Evolutionary conservation across 2,113 vertebrate species (phyloP), one percentile per base, ranked within the genome.

Genomic region (Chascanopsetta lugubris): DNA sequence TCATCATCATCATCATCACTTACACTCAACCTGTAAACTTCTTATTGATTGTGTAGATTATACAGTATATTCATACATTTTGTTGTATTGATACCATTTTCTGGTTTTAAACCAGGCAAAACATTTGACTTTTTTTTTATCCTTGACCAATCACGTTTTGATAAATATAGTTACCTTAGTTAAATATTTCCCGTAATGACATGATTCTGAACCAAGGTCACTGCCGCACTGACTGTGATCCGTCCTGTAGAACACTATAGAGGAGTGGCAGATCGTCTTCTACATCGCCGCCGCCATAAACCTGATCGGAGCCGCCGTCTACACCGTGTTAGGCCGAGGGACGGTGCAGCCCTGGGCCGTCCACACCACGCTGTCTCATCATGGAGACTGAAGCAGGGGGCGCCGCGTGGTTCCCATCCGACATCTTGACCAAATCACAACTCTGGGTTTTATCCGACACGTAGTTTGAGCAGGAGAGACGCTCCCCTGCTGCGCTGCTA

Each of bases 211-310:
- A 13, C n/a, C 17, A 17, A 5, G 6, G 15, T 40, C 17, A 17
- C 4, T n/a, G 26, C 71, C 1, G 34, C 22, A 2, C 42, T 71
- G 21, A n/a, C n/a, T 71, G 12, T n/a, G 32, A 24, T 15, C 69
- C 40, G 62, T 84, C 80, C 78, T 82, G 20, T 63, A 99, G 97
- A 95, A 97, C 82, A 96, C 96, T 29, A 92, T 97, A 25, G 85
- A 71, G 73, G 94, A 99, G 73, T 99, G 97, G 97, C 94, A 94
- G 83, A 87, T 58, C 0, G 97, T 99, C 22, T 99, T 99, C 89
- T 98, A 91, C 86, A 97, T 98, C 8, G 95, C 96, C 59, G 97
- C 95, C 63, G 89, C 84, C 67, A 95, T 99, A 85, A 95, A 99
- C 79, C 29, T 96, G 10, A 93, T 96, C 30, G 97, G 97, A 76